Evolutionary conservation across 2,888 invertebrate genomes (phyloP).

Genomic region (Taphrorychus bicolor): DNA sequence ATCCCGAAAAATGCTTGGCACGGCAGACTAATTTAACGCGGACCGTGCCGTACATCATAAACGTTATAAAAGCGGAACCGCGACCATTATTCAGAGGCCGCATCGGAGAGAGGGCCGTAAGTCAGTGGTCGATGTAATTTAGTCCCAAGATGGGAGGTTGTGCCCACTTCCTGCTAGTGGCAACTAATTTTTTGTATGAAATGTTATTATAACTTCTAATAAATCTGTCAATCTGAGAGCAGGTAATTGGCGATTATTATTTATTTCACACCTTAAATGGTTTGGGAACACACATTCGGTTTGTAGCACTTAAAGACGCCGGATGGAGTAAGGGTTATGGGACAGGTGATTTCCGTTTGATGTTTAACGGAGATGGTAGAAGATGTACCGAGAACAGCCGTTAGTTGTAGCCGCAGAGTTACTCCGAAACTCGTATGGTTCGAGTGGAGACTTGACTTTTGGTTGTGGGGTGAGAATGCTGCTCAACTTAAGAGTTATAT

Average conservation of each 20-base stretch:
- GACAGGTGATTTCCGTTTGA: not conserved
- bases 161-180: conserved; percentile 13
- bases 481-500: too few species aligned
- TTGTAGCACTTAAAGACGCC: not conserved
- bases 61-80: conserved; percentile 33
- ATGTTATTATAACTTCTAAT: conserved; percentile 13
- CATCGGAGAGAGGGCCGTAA: conserved; percentile 31
- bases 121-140: conserved; percentile 39
- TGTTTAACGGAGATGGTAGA: not conserved
- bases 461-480: too few species aligned
- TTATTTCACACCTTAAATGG: not conserved
- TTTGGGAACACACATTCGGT: not conserved
- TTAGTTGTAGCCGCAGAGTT: too few species aligned
- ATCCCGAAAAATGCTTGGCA: conserved; percentile 36
- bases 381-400: not conserved
- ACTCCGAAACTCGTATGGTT: too few species aligned
- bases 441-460: too few species aligned
- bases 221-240: conserved; percentile 10
- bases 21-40: conserved; percentile 41
- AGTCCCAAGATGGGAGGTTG: conserved; percentile 30
- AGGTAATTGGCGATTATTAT: conserved; percentile 2
- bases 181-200: not conserved
- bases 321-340: not conserved
- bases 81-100: conserved; percentile 41
- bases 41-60: conserved; percentile 40